Evolutionary conservation across 2,113 vertebrate genomes (phyloP), one percentile per base, ranked within the genome.

Genomic region (Ciconia boyciana): DNA sequence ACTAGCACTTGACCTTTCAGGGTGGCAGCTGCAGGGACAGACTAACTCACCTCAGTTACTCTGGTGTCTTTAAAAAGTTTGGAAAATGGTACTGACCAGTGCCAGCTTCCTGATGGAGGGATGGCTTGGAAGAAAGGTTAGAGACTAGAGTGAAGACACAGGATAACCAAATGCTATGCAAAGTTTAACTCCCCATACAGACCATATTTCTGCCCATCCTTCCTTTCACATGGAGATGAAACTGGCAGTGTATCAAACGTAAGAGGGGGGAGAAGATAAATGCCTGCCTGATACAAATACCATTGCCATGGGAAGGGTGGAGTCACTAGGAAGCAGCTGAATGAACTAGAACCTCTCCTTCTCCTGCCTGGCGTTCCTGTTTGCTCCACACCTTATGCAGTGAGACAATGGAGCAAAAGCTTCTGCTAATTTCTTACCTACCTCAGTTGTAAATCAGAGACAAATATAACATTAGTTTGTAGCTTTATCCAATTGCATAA

Each of bases 291-390:
- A 55, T 8, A 86, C 36, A 76, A 94, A 68, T 16, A 39, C 36
- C 46, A 52, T 44, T 91, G 91, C 74, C 66, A 62, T 5, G 65
- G 95, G 84, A 95, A 94, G 93, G 93, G 94, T 88, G 92, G 94
- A 88, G 87, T 43, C n/a, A 7, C 26, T 29, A 84, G 85, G 92
- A 96, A 95, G 93, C 93, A 90, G 78, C 84, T 69, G 90, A 96
- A 71, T 41, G 71, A 78, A 65, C 92, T 75, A 86, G 89, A 89
- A 87, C 68, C 68, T 92, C 80, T 90, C 41, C 80, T 90, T 41
- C 80, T 68, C 62, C 41, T 60, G 69, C 51, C 68, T 5, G 1
- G 7, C 0, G 1, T n/a, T 82, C 41, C 46, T 44, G 55, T 61
- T 84, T 28, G 83, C 57, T 72, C 74, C 68, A 55, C 66, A 94